Evolutionary conservation across 2,888 invertebrate species (phyloP), one percentile per base, ranked within the genome.

Genomic region (Cremastinae sp.): DNA sequence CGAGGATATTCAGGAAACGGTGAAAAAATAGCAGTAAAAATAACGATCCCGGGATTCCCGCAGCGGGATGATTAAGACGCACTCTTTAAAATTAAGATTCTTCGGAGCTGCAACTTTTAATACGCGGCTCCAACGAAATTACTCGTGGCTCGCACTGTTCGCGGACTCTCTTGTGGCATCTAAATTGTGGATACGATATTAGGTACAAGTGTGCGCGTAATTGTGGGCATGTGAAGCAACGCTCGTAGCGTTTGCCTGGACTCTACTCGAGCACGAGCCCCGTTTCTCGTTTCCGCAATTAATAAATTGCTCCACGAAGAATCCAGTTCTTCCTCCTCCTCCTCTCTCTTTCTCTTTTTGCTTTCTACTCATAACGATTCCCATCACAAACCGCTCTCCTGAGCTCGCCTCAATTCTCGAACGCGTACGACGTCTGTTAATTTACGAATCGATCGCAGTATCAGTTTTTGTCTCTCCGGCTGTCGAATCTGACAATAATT

Each of bases 331-430:
- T 79, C n/a, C 78, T 20, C 28, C 59, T n/a, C 18, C 22, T 51
- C 65, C 16, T 55, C 18, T 55, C 45, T 35, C 18, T 51, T 22
- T 61, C 61, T 45, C 35, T 3, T 28, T 56, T 80, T 81, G 84
- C 87, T 88, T 87, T 88, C 87, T 85, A 86, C 83, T 83, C 84
- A 84, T 86, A 85, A 86, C 78, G 80, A 85, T 83, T 85, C 78
- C 80, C 81, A 83, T 85, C 83, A 78, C 70, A 75, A 64, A 77
- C 81, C 77, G 70, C 43, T 20, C 43, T 37, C 61, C n/a, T 37
- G 45, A 14, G 53, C 43, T 66, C 64, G 20, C 59, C 45, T 56
- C 35, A 41, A 70, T 53, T 49, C 10, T 55, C 65, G 76, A 76
- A 73, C 61, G 69, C 49, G 35, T 56, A 66, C 20, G 43, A 28